Conservation (phyloP, 2,797 vertebrate genomes). For the Thaleichthys pacificus region DNA sequence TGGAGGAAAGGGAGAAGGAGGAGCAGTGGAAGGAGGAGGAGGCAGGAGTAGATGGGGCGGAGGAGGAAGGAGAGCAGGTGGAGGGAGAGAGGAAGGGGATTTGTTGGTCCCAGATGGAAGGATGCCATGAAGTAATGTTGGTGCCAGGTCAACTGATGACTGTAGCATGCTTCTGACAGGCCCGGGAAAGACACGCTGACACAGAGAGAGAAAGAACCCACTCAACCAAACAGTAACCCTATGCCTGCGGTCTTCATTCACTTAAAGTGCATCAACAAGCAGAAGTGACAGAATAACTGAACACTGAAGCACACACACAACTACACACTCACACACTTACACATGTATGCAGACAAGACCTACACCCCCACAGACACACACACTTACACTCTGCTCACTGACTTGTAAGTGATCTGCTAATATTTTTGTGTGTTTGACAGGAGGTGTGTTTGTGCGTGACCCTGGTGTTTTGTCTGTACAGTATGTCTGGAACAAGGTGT, state of each 20-base stretch:
- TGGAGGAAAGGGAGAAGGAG: slow-evolving; percentile 1
- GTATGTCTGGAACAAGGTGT: too few species aligned
- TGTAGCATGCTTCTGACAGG: slow-evolving; percentile 44
- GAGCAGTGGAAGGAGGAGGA: slow-evolving; percentile 26
- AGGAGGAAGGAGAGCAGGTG: background rate
- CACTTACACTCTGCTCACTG: background rate
- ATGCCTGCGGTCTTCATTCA: background rate
- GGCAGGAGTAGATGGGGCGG: too few species aligned
- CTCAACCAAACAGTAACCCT: background rate
- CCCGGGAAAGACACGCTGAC: slow-evolving; percentile 29
- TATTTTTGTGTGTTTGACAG: too few species aligned
- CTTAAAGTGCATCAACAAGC: background rate
- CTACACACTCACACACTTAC: slow-evolving; percentile 4
- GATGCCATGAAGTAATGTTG: slow-evolving; percentile 56
- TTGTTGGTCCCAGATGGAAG: slow-evolving; percentile 59
- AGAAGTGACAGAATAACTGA: background rate
- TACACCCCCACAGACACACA: background rate
- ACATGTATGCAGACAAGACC: slow-evolving; percentile 7
- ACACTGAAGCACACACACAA: background rate
- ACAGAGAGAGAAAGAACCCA: background rate
- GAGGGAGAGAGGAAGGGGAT: slow-evolving; percentile 28
- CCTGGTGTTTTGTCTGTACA: background rate
- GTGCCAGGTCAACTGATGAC: slow-evolving; percentile 63
- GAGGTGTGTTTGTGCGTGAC: slow-evolving; percentile 9
- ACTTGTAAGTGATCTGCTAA: slow-evolving; percentile 45